Evolutionary conservation across 30 jellyfish, hydroid and myxozoan species (phyloP).

Genomic region (Aurelia aurita complex sp. Pacific): DNA sequence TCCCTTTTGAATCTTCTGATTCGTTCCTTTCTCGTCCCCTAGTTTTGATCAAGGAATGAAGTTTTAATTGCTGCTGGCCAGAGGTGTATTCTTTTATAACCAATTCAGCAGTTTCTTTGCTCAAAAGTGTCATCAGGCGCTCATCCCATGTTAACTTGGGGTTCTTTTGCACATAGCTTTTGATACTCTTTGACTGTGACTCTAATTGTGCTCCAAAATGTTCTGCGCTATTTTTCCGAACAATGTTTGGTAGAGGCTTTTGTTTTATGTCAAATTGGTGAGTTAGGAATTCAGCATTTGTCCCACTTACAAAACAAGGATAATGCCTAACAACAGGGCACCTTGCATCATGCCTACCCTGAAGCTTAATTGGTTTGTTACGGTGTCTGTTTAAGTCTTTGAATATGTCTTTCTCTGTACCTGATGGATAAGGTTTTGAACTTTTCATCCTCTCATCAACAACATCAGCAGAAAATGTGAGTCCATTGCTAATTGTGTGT

Average conservation of each 20-base stretch:
- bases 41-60: conserved; percentile 6
- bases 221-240: not conserved
- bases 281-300: not conserved
- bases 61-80: conserved; percentile 43
- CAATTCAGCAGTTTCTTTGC: conserved; percentile 84
- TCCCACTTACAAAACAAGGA: conserved; percentile 49
- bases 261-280: not conserved
- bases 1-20: not conserved
- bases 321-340: conserved; percentile 55
- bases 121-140: conserved; percentile 58
- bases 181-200: not conserved
- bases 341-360: conserved; percentile 72
- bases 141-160: conserved; percentile 81
- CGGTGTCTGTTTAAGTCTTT: conserved; percentile 11
- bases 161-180: not conserved
- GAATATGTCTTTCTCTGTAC: not conserved
- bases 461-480: conserved; percentile 63
- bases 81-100: conserved; percentile 67
- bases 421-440: conserved; percentile 11
- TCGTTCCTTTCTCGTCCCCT: not conserved
- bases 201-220: not conserved
- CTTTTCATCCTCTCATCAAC: conserved; percentile 38
- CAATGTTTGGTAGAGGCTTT: conserved; percentile 36
- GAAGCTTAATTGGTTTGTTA: not conserved
- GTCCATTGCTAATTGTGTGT: conserved; percentile 54